These are phyloP conservation scores for Torymus tubicola DNA, from an alignment of 2,888 invertebrate genomes.

Conservation along the genomic window DNA sequence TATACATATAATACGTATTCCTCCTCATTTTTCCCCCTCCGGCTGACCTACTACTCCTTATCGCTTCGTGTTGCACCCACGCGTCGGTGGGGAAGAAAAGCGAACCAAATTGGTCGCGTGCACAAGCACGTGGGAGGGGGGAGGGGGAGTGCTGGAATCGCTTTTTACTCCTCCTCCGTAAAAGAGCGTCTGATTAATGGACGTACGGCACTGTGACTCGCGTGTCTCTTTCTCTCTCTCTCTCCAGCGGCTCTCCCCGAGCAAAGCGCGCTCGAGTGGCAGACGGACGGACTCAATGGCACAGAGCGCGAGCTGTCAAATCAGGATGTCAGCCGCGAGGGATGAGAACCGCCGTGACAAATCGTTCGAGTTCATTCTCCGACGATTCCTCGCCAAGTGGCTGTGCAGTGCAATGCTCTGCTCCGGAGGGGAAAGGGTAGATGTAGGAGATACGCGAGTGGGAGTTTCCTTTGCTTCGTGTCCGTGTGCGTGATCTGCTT, in stretches of 20 bases:
- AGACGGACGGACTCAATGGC: neutral
- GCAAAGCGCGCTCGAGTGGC: no score
- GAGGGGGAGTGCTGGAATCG: neutral
- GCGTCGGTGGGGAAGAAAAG: neutral
- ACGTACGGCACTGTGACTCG: neutral
- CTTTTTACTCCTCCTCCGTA: conserved; percentile 13
- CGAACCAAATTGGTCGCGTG: conserved; percentile 16
- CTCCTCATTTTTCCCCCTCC: conserved; percentile 24
- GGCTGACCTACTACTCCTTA: neutral
- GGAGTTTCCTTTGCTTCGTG: neutral
- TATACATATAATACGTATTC: neutral
- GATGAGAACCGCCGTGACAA: conserved; percentile 31
- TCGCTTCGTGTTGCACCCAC: no score
- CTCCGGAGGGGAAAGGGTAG: neutral
- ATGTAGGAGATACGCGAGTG: no score
- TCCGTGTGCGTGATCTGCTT: neutral
- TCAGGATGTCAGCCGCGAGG: conserved; percentile 37
- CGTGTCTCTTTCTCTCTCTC: neutral
- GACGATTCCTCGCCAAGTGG: conserved; percentile 3
- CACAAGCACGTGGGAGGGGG: neutral
- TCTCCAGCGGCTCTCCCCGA: neutral
- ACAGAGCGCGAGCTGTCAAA: conserved; percentile 35
- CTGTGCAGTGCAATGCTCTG: neutral
- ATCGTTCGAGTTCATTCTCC: conserved; percentile 44
- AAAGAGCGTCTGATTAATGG: conserved; percentile 44